These are phyloP conservation scores for Chrysodeixis includens DNA, from an alignment of 2,888 invertebrate species.

Conservation along the genomic window DNA sequence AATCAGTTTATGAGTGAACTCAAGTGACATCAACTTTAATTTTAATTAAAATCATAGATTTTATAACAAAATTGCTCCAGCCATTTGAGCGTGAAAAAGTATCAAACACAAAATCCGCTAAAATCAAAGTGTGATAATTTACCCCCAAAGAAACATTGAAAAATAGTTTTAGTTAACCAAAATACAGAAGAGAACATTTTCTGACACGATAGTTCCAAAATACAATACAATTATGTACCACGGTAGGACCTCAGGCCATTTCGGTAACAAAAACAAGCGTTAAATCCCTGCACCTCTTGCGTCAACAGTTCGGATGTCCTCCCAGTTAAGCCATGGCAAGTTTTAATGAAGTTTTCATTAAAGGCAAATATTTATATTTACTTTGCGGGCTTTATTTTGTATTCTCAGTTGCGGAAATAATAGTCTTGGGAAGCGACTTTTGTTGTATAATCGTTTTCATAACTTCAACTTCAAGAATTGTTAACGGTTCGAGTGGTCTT, in stretches of 20 bases:
- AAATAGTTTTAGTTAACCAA: too few species aligned
- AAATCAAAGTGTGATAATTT: too few species aligned
- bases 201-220: neutral
- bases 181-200: too few species aligned
- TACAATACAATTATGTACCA: neutral
- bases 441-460: neutral
- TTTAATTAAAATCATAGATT: too few species aligned
- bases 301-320: neutral
- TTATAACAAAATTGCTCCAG: too few species aligned
- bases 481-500: conserved; percentile 19
- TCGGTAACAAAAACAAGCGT: conserved; percentile 2
- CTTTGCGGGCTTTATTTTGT: neutral
- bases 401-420: neutral
- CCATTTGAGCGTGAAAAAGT: too few species aligned
- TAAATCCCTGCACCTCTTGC: neutral
- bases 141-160: too few species aligned
- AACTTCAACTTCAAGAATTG: conserved; percentile 29
- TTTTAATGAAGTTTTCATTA: conserved; percentile 9
- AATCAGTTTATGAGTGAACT: too few species aligned
- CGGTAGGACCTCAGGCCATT: neutral
- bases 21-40: too few species aligned
- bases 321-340: neutral
- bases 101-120: too few species aligned
- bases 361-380: conserved; percentile 8
- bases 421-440: conserved; percentile 6